These are phyloP conservation scores for Hippopotamyrus pictus DNA, from an alignment of 2,797 vertebrate species.

Conservation along the genomic window DNA sequence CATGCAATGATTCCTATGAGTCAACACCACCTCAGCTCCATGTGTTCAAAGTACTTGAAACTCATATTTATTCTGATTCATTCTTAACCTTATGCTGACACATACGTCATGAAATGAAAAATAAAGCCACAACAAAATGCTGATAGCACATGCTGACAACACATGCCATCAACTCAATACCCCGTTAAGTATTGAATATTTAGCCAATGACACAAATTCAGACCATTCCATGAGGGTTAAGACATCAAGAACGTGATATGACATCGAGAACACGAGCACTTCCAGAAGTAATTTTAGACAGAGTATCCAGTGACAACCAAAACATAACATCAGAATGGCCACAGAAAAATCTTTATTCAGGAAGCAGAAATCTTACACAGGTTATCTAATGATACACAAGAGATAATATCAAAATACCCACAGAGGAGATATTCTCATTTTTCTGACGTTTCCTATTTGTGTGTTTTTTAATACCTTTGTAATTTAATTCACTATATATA, in stretches of 20 bases:
- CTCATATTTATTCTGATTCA: not conserved
- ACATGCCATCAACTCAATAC: not conserved
- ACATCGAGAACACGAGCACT: not conserved
- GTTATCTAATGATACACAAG: constrained; percentile 1
- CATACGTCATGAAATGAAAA: not conserved
- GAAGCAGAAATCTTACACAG: not conserved
- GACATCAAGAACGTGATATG: not conserved
- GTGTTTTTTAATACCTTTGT: not conserved
- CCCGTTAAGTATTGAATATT: not conserved
- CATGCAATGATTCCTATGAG: not conserved
- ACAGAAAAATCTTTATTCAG: constrained; percentile 3
- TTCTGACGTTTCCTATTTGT: not conserved
- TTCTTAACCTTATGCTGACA: not conserved
- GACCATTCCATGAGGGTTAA: not conserved
- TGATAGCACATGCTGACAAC: not conserved
- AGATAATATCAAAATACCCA: not conserved
- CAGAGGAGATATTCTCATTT: not conserved
- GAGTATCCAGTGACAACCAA: not conserved
- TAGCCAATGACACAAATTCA: not conserved
- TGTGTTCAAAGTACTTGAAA: not conserved
- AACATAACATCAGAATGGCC: not conserved
- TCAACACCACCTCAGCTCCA: not conserved
- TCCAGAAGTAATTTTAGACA: not conserved
- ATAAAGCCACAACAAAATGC: not conserved
- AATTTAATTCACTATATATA: not conserved